These are phyloP conservation scores for Agrilus planipennis DNA, from an alignment of 1,140 invertebrate species.

Conservation along the genomic window DNA sequence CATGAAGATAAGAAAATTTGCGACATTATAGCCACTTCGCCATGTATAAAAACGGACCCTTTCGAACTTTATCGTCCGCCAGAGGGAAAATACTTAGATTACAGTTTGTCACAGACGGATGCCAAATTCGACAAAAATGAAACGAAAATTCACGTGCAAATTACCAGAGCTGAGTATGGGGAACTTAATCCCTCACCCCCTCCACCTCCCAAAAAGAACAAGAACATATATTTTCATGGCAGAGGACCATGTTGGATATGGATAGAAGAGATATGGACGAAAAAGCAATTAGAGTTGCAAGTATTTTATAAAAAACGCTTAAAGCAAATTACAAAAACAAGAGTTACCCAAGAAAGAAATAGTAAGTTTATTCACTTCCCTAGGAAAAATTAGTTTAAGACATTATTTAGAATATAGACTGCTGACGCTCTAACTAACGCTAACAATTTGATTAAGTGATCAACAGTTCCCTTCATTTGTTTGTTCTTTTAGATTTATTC, in stretches of 20 bases:
- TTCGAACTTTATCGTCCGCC: conserved; percentile 15
- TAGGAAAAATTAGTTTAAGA: no score
- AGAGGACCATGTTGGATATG: conserved; percentile 19
- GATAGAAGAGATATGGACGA: conserved; percentile 20
- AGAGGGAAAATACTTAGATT: conserved; percentile 14
- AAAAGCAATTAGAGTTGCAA: conserved; percentile 12
- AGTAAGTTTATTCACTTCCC: neutral
- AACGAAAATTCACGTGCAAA: conserved; percentile 18
- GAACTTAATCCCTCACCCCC: conserved; percentile 11
- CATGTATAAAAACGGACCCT: conserved; percentile 9
- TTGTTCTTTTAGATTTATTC: neutral
- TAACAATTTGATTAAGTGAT: no score
- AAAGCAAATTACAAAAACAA: conserved; percentile 4
- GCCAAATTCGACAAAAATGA: conserved; percentile 17
- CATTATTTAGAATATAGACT: no score
- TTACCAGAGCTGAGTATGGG: conserved; percentile 20
- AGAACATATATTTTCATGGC: conserved; percentile 12
- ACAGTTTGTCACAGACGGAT: conserved; percentile 25
- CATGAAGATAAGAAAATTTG: conserved; percentile 11
- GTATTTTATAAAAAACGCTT: conserved; percentile 10
- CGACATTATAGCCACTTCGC: conserved; percentile 13
- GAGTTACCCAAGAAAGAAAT: no score
- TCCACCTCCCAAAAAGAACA: neutral
- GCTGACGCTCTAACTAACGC: no score
- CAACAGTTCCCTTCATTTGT: no score